A percentile compares a stretch with the other conserved stretches of the same genome.
Conservation (phyloP, 1,140 invertebrate species). For the Paraescarpia echinospica region DNA sequence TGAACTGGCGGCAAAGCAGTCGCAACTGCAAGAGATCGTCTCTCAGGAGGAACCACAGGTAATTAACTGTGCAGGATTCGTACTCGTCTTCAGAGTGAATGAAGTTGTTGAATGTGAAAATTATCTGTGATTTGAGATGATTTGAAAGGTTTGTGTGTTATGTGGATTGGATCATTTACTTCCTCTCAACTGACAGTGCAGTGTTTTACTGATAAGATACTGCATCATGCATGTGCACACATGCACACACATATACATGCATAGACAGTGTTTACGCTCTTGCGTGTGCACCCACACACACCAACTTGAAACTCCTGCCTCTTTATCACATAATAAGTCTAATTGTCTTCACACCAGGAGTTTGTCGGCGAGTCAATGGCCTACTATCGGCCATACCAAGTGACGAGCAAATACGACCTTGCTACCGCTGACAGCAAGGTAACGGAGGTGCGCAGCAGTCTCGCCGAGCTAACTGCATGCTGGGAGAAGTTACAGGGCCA, state of each 20-base stretch:
- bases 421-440: background rate
- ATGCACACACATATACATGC: too few species aligned
- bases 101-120: background rate
- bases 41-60: constrained; percentile 35
- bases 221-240: too few species aligned
- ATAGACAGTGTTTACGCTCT: too few species aligned
- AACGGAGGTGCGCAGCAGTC: constrained; percentile 13
- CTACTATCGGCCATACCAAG: background rate
- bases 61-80: constrained; percentile 19
- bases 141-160: background rate
- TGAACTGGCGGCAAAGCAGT: constrained; percentile 43
- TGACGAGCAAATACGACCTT: background rate
- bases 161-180: too few species aligned
- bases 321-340: background rate
- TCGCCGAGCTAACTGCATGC: constrained; percentile 42
- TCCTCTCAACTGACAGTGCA: too few species aligned
- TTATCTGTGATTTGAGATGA: background rate
- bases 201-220: too few species aligned
- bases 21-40: constrained; percentile 42
- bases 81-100: background rate
- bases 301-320: background rate
- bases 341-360: background rate
- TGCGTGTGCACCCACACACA: too few species aligned
- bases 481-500: constrained; percentile 48
- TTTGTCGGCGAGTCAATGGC: constrained; percentile 1